Evolutionary conservation across 2,888 invertebrate species (phyloP).

Genomic region (Cinara cedri): DNA sequence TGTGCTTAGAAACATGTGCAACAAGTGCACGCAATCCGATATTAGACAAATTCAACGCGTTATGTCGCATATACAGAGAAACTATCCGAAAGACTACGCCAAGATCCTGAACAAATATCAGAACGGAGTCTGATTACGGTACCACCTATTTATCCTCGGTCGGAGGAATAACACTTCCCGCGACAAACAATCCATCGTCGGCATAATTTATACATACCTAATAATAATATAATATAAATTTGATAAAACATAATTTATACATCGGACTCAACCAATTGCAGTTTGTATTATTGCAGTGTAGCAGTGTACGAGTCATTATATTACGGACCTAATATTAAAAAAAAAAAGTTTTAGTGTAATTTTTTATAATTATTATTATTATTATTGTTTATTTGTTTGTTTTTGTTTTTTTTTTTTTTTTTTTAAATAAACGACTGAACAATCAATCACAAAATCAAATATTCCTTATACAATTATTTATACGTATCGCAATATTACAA

Average conservation of each 20-base stretch:
- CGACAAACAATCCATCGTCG: background rate
- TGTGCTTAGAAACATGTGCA: conserved; percentile 76
- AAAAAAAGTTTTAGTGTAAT: too few relatives aligned
- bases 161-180: too few relatives aligned
- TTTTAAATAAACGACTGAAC: conserved; percentile 46
- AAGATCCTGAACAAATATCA: conserved; percentile 73
- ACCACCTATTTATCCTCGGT: background rate
- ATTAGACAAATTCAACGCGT: conserved; percentile 77
- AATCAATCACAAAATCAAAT: too few relatives aligned
- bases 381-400: background rate
- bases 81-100: conserved; percentile 79
- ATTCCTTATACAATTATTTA: too few relatives aligned
- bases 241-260: background rate
- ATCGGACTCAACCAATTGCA: background rate
- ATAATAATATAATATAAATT: background rate
- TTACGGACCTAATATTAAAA: too few relatives aligned
- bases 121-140: conserved; percentile 26
- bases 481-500: too few relatives aligned
- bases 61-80: conserved; percentile 74
- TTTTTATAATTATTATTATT: background rate
- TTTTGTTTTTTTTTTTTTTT: conserved; percentile 1
- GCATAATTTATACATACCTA: background rate
- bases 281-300: too few relatives aligned
- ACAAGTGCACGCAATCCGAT: conserved; percentile 74
- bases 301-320: background rate